phyloP scores from a whole-genome alignment of 2,888 invertebrate genomes.

The Folsomia manolachei region DNA sequence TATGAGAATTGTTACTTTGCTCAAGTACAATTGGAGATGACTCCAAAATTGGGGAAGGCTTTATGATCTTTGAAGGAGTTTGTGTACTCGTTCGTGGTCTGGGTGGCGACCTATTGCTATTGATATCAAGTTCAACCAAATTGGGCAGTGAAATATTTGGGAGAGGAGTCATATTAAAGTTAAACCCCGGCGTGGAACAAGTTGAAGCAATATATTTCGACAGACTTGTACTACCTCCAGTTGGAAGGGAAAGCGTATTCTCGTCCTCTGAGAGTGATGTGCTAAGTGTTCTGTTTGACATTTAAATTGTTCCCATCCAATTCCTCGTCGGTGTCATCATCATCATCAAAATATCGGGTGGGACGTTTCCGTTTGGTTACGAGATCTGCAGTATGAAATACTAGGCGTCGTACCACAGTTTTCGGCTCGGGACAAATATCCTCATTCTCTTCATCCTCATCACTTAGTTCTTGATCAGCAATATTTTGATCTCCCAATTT shows the following conservation, averaged over 20 bases:
- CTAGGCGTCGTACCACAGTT: conserved; percentile 43
- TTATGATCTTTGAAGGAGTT: too few relatives aligned
- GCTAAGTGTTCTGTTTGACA: background rate
- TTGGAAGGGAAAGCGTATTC: background rate
- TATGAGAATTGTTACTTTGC: too few relatives aligned
- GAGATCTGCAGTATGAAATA: conserved; percentile 30
- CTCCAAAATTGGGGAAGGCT: too few relatives aligned
- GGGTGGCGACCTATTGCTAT: too few relatives aligned
- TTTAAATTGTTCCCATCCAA: background rate
- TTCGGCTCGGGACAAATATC: conserved; percentile 10
- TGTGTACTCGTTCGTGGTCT: too few relatives aligned
- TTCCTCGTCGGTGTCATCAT: background rate
- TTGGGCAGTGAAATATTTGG: too few relatives aligned
- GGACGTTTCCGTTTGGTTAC: conserved; percentile 28
- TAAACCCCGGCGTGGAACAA: too few relatives aligned
- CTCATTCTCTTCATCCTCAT: conserved; percentile 11
- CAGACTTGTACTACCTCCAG: background rate
- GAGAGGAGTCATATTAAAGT: too few relatives aligned
- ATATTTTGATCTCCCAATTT: background rate
- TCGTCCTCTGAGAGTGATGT: background rate
- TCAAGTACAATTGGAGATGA: too few relatives aligned
- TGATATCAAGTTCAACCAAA: too few relatives aligned
- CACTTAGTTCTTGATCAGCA: too few relatives aligned
- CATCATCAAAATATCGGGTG: conserved; percentile 31
- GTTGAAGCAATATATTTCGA: conserved; percentile 11